Evolutionary conservation across 2,113 vertebrate genomes (phyloP).

Genomic region (Gasterosteus nipponicus): DNA sequence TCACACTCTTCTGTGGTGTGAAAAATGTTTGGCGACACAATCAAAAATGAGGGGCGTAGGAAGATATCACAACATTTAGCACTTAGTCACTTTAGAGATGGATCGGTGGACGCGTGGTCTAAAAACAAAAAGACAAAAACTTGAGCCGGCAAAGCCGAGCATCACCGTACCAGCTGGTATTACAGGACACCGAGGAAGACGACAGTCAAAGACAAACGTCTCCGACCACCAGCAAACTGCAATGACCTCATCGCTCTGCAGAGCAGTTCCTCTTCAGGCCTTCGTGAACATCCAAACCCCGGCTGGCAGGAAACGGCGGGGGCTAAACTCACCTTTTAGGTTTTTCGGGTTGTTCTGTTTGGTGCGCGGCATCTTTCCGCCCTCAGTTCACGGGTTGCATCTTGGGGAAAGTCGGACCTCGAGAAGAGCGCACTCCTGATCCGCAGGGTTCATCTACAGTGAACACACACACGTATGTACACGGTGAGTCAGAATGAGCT

Average conservation of each 20-base stretch:
- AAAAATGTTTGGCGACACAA: neutral
- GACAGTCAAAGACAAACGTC: neutral
- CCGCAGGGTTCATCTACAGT: slow-evolving; percentile 57
- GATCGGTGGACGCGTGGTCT: neutral
- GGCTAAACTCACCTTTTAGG: slow-evolving; percentile 95
- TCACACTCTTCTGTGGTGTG: neutral
- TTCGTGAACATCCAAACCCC: neutral
- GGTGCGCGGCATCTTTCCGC: slow-evolving; percentile 93
- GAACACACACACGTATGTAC: slow-evolving; percentile 22
- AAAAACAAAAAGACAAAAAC: neutral
- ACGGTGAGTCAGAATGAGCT: slow-evolving; percentile 30
- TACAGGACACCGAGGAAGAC: neutral
- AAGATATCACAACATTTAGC: neutral
- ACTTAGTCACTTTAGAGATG: too few relatives aligned
- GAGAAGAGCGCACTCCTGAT: slow-evolving; percentile 42
- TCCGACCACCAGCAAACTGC: neutral
- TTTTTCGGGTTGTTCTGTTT: slow-evolving; percentile 99
- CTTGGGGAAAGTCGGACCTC: slow-evolving; percentile 42
- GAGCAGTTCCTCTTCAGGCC: neutral
- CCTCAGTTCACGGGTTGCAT: slow-evolving; percentile 79
- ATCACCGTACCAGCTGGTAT: too few relatives aligned
- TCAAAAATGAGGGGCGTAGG: neutral
- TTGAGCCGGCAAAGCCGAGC: neutral
- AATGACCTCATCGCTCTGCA: neutral
- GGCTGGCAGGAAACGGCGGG: neutral